Evolutionary conservation across 2,113 vertebrate genomes (phyloP).

Genomic region (Cebus imitator): DNA sequence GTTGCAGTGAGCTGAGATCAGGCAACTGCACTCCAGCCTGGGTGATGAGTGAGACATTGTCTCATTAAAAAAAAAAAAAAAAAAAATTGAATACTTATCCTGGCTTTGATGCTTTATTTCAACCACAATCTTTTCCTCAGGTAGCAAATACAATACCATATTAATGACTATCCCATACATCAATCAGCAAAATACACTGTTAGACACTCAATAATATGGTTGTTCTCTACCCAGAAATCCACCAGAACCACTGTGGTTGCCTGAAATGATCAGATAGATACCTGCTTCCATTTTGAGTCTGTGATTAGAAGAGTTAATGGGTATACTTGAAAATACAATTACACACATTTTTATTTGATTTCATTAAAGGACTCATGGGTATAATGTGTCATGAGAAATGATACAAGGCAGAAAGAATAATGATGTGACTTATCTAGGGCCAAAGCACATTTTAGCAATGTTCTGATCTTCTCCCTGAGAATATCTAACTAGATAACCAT

Average conservation of each 20-base stretch:
- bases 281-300: background rate
- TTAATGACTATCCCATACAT: background rate
- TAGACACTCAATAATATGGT: background rate
- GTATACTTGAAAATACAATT: background rate
- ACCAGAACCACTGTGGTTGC: background rate
- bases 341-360: background rate
- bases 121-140: background rate
- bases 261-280: background rate
- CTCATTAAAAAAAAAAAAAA: no score
- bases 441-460: conserved; percentile 3
- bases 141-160: background rate
- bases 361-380: background rate
- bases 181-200: background rate
- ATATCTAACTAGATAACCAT: background rate
- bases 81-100: background rate
- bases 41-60: no score
- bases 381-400: background rate
- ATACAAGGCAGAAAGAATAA: background rate
- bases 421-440: background rate
- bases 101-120: background rate
- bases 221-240: background rate
- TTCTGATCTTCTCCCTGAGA: background rate
- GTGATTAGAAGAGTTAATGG: background rate
- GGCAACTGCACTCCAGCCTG: no score
- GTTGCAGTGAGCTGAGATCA: no score